A percentile compares a stretch with the other conserved stretches of the same genome.
Evolutionary conservation across 2,113 vertebrate genomes (phyloP).

Genomic region (Malurus alboscapulatus): DNA sequence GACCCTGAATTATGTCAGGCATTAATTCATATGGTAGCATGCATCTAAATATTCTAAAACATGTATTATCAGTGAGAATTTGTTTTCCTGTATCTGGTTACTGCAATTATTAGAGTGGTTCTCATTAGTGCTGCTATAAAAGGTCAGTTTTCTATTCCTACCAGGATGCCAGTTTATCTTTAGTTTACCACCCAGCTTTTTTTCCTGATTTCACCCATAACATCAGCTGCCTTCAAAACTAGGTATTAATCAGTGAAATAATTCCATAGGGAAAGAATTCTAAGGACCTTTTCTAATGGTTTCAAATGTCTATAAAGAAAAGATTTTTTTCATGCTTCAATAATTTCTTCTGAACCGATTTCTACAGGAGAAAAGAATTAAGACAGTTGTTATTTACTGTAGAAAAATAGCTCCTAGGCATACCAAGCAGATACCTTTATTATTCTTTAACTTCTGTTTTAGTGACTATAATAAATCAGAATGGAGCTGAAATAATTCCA

Average conservation of each 20-base stretch:
- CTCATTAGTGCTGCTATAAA: neutral
- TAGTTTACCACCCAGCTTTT: neutral
- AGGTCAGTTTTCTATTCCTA: neutral
- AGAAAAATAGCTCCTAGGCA: neutral
- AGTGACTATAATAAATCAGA: neutral
- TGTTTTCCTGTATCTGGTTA: neutral
- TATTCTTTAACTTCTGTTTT: neutral
- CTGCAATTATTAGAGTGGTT: neutral
- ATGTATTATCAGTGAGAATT: neutral
- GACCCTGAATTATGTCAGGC: neutral
- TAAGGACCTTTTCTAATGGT: neutral
- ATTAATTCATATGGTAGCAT: neutral
- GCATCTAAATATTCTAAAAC: neutral
- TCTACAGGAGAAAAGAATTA: neutral
- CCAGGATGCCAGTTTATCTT: neutral
- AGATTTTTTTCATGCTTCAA: neutral
- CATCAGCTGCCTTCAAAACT: neutral
- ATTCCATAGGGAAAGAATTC: neutral
- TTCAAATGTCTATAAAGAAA: neutral
- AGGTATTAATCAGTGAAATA: neutral
- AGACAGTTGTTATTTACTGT: neutral
- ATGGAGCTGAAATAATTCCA: conserved; percentile 1
- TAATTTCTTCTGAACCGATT: neutral
- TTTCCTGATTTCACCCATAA: neutral
- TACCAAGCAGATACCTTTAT: neutral